Evolutionary conservation across 2,797 vertebrate species (phyloP).

Genomic region (Epinephelus malabaricus): DNA sequence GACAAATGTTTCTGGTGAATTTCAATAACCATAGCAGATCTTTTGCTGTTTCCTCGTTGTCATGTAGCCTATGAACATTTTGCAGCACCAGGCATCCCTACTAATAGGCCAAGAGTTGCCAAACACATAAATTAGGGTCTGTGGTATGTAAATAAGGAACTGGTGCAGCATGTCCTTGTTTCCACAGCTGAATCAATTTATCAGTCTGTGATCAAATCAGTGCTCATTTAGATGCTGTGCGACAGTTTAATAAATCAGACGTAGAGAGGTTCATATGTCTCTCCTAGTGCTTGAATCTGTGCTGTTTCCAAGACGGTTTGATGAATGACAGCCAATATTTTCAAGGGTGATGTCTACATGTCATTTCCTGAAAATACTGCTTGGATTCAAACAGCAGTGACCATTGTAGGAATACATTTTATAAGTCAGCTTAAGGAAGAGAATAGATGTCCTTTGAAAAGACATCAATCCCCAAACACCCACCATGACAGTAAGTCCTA

Average conservation of each 20-base stretch:
- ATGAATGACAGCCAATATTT: conserved; percentile 67
- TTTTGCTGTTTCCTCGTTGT: background rate
- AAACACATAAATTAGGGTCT: conserved; percentile 46
- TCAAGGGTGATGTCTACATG: conserved; percentile 66
- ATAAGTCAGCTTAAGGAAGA: conserved; percentile 66
- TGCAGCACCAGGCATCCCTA: conserved; percentile 4
- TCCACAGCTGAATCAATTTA: conserved; percentile 66
- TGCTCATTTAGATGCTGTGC: conserved; percentile 64
- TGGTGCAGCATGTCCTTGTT: conserved; percentile 60
- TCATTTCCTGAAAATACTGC: conserved; percentile 67
- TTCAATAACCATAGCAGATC: background rate
- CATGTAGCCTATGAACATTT: conserved; percentile 5
- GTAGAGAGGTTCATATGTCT: conserved; percentile 62
- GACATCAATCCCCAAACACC: conserved; percentile 74
- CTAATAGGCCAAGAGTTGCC: conserved; percentile 40
- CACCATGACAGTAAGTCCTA: conserved; percentile 69
- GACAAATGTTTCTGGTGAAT: background rate
- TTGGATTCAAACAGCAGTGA: conserved; percentile 40
- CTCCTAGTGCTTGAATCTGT: conserved; percentile 49
- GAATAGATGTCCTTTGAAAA: conserved; percentile 68
- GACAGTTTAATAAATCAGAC: conserved; percentile 73
- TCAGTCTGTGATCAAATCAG: conserved; percentile 75
- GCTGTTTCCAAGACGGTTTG: conserved; percentile 51
- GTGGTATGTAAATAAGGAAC: conserved; percentile 58
- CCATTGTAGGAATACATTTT: conserved; percentile 55